Conservation (phyloP, 2,113 vertebrate genomes). For the Zingel zingel region DNA sequence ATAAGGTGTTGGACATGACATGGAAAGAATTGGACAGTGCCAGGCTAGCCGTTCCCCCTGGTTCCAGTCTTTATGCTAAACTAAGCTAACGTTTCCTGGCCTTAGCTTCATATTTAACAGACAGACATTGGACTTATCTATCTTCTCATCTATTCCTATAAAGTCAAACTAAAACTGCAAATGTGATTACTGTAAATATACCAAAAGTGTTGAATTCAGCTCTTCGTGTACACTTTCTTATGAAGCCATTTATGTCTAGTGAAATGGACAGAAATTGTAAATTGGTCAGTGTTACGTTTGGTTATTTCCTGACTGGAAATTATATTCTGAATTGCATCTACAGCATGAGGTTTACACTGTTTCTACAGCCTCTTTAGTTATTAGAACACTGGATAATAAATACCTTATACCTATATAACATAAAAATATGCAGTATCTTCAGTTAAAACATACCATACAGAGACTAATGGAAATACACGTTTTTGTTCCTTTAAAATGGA, state of each 20-base stretch:
- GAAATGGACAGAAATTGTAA: neutral
- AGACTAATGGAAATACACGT: no score
- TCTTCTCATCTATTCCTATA: neutral
- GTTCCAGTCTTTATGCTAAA: neutral
- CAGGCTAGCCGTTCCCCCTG: neutral
- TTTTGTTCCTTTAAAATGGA: neutral
- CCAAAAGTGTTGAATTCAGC: neutral
- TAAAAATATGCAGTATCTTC: neutral
- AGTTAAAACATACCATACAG: neutral
- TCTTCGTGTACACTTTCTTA: neutral
- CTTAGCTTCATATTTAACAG: neutral
- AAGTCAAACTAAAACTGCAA: neutral
- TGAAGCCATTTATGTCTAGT: neutral
- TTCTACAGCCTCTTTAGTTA: neutral
- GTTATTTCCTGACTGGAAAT: neutral
- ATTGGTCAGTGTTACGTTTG: neutral
- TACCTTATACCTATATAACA: neutral
- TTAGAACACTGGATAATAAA: neutral
- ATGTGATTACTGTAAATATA: neutral
- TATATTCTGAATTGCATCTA: conserved; percentile 1
- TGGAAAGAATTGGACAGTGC: neutral
- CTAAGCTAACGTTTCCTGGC: neutral
- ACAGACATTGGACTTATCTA: neutral
- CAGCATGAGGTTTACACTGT: neutral
- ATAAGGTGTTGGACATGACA: no score